Evolutionary conservation across 2,113 vertebrate genomes (phyloP).

Genomic region (Psittacula cyanocephala): DNA sequence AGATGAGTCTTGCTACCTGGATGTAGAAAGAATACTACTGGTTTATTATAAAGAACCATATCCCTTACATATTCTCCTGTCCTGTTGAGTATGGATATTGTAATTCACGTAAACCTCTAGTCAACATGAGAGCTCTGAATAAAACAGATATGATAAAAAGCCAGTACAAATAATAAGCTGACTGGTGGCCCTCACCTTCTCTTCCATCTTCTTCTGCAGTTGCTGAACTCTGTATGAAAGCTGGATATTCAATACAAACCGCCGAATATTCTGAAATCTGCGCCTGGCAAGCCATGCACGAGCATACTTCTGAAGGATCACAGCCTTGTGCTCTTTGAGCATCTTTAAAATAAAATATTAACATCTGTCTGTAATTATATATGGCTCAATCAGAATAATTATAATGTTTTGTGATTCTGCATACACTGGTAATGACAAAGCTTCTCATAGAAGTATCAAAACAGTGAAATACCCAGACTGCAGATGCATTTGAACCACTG

Average conservation of each 20-base stretch:
- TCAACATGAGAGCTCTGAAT: neutral
- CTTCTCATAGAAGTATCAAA: neutral
- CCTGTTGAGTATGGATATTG: neutral
- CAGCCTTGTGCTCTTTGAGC: constrained; percentile 88
- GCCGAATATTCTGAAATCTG: constrained; percentile 89
- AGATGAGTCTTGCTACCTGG: neutral
- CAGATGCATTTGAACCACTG: neutral
- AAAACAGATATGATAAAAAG: neutral
- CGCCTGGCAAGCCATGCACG: constrained; percentile 92
- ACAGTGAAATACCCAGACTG: neutral
- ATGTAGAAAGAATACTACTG: neutral
- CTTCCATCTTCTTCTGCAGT: constrained; percentile 90
- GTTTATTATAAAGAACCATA: neutral
- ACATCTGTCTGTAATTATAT: neutral
- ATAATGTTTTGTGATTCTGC: neutral
- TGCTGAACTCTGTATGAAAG: constrained; percentile 92
- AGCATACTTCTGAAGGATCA: constrained; percentile 91
- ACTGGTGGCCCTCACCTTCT: constrained; percentile 79
- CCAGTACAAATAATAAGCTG: neutral
- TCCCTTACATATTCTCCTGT: neutral
- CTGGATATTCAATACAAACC: constrained; percentile 93
- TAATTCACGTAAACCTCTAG: neutral
- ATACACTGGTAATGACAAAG: neutral
- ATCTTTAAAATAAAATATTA: constrained; percentile 74
- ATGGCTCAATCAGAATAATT: neutral